Conservation (phyloP, 2,797 vertebrate species). For the Pipistrellus kuhlii region DNA sequence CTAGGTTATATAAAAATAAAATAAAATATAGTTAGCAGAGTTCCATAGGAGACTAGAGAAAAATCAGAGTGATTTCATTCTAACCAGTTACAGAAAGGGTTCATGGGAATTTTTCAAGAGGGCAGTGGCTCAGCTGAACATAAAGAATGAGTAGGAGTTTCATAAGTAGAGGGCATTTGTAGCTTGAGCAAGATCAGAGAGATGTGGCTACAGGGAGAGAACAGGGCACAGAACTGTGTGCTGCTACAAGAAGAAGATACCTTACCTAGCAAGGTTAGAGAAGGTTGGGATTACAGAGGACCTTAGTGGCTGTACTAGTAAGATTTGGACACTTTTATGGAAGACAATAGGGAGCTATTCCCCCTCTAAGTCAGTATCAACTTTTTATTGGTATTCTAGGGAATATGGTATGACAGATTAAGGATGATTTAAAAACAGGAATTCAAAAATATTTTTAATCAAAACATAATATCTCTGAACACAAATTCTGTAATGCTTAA, state of each 20-base stretch:
- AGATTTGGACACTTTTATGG: background rate
- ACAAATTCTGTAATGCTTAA: conserved; percentile 46
- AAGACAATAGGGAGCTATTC: background rate
- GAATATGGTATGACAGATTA: background rate
- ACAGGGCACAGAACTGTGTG: background rate
- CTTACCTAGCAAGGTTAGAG: background rate
- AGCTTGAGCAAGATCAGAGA: background rate
- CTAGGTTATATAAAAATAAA: conserved; percentile 24
- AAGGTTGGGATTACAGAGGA: background rate
- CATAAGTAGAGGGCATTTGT: background rate
- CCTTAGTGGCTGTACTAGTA: background rate
- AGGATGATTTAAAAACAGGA: background rate
- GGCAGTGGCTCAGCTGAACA: background rate
- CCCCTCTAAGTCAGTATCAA: background rate
- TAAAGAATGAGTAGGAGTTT: background rate
- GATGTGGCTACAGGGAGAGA: accelerated
- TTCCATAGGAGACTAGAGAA: background rate
- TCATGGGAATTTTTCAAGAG: background rate
- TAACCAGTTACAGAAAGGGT: background rate
- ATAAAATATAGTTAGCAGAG: background rate
- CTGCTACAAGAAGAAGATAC: background rate
- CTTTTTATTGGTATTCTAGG: background rate
- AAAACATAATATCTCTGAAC: conserved; percentile 40
- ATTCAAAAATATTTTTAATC: conserved; percentile 26
- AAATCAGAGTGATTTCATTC: background rate